Percentiles rank a stretch among this genome's conserved stretches.
phyloP scores from a whole-genome alignment of 2,888 invertebrate species.

The Polyommatus iphigenia region DNA sequence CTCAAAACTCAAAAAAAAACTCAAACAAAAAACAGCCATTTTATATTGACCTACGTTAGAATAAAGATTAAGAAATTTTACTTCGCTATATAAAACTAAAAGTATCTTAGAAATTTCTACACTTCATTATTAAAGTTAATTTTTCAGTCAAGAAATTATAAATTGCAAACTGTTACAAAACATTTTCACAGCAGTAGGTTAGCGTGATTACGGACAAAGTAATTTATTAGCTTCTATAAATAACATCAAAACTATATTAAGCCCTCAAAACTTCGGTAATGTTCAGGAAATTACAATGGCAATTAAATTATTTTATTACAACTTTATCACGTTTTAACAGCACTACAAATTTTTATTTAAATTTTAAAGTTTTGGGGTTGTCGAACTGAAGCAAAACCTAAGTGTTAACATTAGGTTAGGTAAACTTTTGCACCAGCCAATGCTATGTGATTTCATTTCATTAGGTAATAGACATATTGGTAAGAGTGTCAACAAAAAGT shows the following conservation, averaged over 20 bases:
- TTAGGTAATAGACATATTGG: too few species aligned
- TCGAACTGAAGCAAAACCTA: neutral
- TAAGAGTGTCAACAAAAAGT: too few species aligned
- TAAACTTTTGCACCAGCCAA: too few species aligned
- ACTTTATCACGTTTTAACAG: constrained; percentile 4
- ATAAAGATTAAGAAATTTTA: too few species aligned
- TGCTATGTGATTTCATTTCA: too few species aligned
- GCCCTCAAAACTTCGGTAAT: constrained; percentile 1
- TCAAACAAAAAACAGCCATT: too few species aligned
- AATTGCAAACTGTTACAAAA: constrained; percentile 4
- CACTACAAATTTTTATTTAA: neutral
- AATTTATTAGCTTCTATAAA: constrained; percentile 21
- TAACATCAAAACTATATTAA: constrained; percentile 26
- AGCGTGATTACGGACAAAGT: constrained; percentile 18
- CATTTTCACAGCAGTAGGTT: constrained; percentile 16
- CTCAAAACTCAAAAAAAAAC: too few species aligned
- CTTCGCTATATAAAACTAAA: too few species aligned
- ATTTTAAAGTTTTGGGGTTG: neutral
- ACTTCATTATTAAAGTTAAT: neutral
- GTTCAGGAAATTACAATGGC: constrained; percentile 24
- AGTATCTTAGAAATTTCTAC: too few species aligned
- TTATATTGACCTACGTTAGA: too few species aligned
- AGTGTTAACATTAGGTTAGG: too few species aligned
- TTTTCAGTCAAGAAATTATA: neutral
- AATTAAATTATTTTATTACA: constrained; percentile 21